phyloP scores from a whole-genome alignment of 1,140 invertebrate genomes.

The Aplysia californica region DNA sequence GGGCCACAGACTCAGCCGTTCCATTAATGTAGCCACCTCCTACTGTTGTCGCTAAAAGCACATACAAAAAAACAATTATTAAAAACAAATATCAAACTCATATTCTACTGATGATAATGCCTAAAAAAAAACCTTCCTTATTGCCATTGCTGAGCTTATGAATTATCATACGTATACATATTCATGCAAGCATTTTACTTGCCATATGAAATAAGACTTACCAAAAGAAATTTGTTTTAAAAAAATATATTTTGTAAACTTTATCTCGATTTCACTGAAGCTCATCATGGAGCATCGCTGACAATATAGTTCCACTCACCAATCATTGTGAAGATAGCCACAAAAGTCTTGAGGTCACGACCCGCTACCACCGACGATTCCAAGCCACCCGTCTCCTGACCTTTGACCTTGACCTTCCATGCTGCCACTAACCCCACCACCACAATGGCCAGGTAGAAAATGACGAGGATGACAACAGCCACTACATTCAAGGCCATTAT shows the following conservation, averaged over 20 bases:
- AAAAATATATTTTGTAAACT: no score
- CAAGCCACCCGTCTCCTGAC: slow-evolving; percentile 38
- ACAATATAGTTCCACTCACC: no score
- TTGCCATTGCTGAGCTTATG: no score
- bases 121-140: neutral
- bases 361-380: slow-evolving; percentile 59
- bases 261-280: no score
- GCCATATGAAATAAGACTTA: no score
- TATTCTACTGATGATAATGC: neutral
- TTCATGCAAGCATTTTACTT: no score
- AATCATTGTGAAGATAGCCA: slow-evolving; percentile 65
- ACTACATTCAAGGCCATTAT: slow-evolving; percentile 30
- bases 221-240: no score
- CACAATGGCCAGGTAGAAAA: slow-evolving; percentile 44
- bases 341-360: slow-evolving; percentile 51
- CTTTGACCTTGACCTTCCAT: slow-evolving; percentile 25
- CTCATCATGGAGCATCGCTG: no score
- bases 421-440: slow-evolving; percentile 40
- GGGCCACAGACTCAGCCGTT: slow-evolving; percentile 62
- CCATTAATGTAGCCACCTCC: slow-evolving; percentile 66
- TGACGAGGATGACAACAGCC: slow-evolving; percentile 35
- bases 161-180: no score
- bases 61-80: neutral
- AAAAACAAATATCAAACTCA: neutral
- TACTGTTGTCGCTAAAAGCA: slow-evolving; percentile 59